Conservation (phyloP, 53 echinoderm and acorn worm species). For the Patiria pectinifera region DNA sequence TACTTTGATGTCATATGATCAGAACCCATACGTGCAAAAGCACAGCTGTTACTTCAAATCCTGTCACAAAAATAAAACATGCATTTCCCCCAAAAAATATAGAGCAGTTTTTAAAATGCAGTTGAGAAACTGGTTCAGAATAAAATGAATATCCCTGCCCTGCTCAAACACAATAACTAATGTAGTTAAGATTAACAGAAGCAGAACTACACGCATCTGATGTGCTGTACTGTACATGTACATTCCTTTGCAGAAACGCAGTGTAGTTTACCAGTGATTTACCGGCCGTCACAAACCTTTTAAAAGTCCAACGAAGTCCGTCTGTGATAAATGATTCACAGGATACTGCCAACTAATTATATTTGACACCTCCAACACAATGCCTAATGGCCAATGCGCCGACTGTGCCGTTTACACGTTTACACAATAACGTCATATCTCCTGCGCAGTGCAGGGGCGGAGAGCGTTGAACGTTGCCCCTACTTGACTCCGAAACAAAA, state of each 20-base stretch:
- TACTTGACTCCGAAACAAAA: not conserved
- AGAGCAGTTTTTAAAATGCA: too few species aligned
- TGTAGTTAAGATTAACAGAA: too few species aligned
- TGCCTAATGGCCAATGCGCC: not conserved
- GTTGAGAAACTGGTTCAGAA: too few species aligned
- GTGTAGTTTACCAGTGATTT: not conserved
- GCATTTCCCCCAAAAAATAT: too few species aligned
- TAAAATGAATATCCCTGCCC: too few species aligned
- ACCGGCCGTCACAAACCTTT: not conserved
- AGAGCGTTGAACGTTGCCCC: not conserved
- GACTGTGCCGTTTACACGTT: not conserved
- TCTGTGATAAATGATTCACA: conserved; percentile 6
- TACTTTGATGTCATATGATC: too few species aligned
- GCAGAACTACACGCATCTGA: too few species aligned
- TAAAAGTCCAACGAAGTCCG: not conserved
- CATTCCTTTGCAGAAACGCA: not conserved
- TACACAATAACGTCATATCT: not conserved
- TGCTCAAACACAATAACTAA: too few species aligned
- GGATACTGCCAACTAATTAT: not conserved
- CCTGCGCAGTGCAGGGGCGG: not conserved
- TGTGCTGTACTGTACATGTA: not conserved
- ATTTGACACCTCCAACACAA: conserved; percentile 9
- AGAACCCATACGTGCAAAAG: too few species aligned
- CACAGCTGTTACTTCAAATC: too few species aligned
- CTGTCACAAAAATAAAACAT: too few species aligned